phyloP scores from a whole-genome alignment of 2,797 vertebrate species.

The Sarcophilus harrisii region DNA sequence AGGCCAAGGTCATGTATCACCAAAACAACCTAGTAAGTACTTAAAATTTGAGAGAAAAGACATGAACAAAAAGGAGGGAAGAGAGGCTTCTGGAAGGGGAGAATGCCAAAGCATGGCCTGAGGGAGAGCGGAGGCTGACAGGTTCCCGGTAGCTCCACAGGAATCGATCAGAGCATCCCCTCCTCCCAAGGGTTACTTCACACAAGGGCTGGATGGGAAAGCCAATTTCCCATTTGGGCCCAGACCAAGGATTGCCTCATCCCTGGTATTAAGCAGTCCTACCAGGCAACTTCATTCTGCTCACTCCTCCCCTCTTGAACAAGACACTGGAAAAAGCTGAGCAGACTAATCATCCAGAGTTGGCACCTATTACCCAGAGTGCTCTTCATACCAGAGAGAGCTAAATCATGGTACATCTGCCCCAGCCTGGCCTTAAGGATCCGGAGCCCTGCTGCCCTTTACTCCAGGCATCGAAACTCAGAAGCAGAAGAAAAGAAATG shows the following conservation, averaged over 20 bases:
- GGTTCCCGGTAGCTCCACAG: background rate
- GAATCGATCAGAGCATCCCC: background rate
- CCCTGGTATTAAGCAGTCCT: conserved; percentile 23
- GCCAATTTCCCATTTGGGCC: conserved; percentile 33
- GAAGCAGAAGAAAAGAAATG: background rate
- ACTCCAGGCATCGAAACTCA: background rate
- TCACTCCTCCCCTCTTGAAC: conserved; percentile 15
- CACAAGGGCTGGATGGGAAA: conserved; percentile 28
- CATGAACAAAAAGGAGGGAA: background rate
- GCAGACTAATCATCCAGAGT: conserved; percentile 7
- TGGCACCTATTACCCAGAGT: background rate
- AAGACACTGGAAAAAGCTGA: conserved; percentile 33
- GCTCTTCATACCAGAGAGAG: background rate
- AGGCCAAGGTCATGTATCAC: background rate
- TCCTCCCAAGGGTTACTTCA: conserved; percentile 56
- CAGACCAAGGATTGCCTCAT: conserved; percentile 43
- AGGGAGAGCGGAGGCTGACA: background rate
- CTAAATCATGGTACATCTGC: background rate
- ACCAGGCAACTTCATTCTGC: conserved; percentile 5
- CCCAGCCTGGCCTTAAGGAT: background rate
- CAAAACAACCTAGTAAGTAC: background rate
- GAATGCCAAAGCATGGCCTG: background rate
- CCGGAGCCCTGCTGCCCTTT: background rate
- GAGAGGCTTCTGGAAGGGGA: background rate
- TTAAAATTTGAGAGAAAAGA: background rate